Evolutionary conservation across 2,113 vertebrate genomes (phyloP).

Genomic region (Osmerus eperlanus): DNA sequence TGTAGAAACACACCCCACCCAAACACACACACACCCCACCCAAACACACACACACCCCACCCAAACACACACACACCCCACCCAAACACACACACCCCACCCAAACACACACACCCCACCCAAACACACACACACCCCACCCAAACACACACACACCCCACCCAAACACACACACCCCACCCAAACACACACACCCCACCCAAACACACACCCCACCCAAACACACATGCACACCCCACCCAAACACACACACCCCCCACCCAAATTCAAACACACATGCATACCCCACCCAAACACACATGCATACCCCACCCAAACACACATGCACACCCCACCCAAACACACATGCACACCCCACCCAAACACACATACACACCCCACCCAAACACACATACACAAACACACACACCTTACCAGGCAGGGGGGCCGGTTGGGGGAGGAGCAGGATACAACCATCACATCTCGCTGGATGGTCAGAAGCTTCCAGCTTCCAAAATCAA

Average conservation of each 20-base stretch:
- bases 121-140: not conserved
- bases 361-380: not conserved
- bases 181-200: not conserved
- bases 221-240: too few relatives aligned
- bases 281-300: too few relatives aligned
- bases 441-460: conserved; percentile 75
- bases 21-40: not conserved
- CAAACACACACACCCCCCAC: too few relatives aligned
- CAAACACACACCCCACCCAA: too few relatives aligned
- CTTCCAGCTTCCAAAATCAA: conserved; percentile 68
- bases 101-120: not conserved
- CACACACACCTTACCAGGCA: conserved; percentile 58
- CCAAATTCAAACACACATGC: not conserved
- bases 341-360: not conserved
- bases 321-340: not conserved
- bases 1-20: not conserved
- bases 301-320: too few relatives aligned
- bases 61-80: not conserved
- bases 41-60: not conserved
- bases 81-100: not conserved
- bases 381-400: not conserved
- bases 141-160: too few relatives aligned
- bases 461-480: conserved; percentile 71
- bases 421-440: conserved; percentile 72
- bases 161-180: not conserved